phyloP scores from a whole-genome alignment of 2,888 invertebrate genomes.

The Perithous albicinctus region DNA sequence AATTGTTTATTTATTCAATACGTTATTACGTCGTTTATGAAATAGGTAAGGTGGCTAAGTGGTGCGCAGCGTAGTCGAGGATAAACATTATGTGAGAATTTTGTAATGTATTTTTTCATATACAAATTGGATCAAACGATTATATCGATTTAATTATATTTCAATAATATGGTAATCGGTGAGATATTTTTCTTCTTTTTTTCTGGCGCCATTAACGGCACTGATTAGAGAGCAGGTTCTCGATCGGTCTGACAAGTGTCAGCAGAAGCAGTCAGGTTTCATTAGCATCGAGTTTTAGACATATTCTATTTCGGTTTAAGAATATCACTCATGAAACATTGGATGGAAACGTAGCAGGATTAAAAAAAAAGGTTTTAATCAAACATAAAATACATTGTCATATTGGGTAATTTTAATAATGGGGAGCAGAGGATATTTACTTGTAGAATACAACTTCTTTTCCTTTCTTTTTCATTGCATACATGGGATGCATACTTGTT shows the following conservation, averaged over 20 bases:
- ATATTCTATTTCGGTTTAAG: background rate
- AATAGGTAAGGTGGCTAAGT: background rate
- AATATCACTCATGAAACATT: too few species aligned
- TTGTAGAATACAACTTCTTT: too few species aligned
- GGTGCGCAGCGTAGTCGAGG: background rate
- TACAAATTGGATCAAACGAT: background rate
- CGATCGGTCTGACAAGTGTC: background rate
- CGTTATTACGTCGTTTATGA: background rate
- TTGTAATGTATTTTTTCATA: background rate
- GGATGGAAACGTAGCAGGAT: too few species aligned
- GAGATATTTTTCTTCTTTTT: too few species aligned
- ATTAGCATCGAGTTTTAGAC: background rate
- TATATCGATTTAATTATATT: background rate
- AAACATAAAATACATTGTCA: background rate
- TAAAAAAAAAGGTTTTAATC: background rate
- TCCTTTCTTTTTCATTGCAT: too few species aligned
- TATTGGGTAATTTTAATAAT: too few species aligned
- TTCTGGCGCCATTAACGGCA: background rate
- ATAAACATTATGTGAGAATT: background rate
- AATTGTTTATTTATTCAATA: background rate
- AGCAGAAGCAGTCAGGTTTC: background rate
- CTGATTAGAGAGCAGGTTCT: constrained; percentile 11
- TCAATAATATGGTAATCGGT: background rate
- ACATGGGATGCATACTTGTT: too few species aligned
- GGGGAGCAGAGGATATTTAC: too few species aligned